phyloP scores from a whole-genome alignment of 2,888 invertebrate species.

The Malacosoma neustria region DNA sequence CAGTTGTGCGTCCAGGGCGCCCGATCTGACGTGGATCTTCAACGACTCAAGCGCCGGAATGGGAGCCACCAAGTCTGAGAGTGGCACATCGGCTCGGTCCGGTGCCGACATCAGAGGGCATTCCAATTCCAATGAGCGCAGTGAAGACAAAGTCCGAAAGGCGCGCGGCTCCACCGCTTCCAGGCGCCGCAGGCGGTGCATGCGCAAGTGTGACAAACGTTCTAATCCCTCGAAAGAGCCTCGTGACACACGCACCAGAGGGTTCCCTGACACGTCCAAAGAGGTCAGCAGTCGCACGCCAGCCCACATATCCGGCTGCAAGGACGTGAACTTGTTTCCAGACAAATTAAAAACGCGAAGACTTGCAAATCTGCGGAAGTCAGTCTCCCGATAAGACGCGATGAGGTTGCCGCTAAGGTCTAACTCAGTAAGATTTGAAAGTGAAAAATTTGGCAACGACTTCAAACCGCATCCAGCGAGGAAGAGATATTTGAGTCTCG shows the following conservation, averaged over 20 bases:
- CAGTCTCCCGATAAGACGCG: conserved; percentile 76
- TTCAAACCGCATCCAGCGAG: conserved; percentile 81
- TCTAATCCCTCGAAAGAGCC: conserved; percentile 78
- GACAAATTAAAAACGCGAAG: conserved; percentile 81
- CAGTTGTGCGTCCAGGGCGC: conserved; percentile 80
- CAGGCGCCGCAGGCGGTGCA: conserved; percentile 78
- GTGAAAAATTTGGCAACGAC: conserved; percentile 79
- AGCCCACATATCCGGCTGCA: conserved; percentile 80
- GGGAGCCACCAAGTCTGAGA: conserved; percentile 26
- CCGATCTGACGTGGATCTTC: conserved; percentile 77
- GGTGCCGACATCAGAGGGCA: conserved; percentile 75
- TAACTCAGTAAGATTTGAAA: conserved; percentile 78
- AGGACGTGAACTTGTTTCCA: conserved; percentile 79
- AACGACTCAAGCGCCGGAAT: conserved; percentile 32
- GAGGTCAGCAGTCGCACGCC: conserved; percentile 78
- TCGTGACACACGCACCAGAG: conserved; percentile 78
- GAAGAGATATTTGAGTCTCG: conserved; percentile 79
- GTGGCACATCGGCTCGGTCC: conserved; percentile 29
- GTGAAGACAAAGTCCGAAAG: conserved; percentile 76
- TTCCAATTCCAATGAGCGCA: conserved; percentile 79
- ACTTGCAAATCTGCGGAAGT: conserved; percentile 77
- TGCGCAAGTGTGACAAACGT: conserved; percentile 80
- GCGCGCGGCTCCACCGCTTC: conserved; percentile 81
- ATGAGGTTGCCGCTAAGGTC: conserved; percentile 84
- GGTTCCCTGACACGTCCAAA: conserved; percentile 86